Conservation (phyloP, 2,113 vertebrate species). For the Callospermophilus lateralis region DNA sequence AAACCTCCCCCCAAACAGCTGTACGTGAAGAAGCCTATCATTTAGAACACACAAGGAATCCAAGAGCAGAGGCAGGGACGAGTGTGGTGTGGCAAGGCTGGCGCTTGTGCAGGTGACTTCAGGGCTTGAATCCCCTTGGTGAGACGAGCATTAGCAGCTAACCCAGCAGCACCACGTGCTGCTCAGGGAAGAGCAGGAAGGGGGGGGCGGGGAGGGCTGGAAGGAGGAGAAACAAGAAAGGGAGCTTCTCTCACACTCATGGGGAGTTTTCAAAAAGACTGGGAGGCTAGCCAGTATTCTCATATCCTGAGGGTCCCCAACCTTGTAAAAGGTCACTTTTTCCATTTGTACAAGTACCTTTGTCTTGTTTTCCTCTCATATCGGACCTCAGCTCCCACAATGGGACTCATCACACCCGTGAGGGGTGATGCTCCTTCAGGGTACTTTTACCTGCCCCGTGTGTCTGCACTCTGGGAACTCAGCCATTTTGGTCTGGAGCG, state of each 20-base stretch:
- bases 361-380: not conserved
- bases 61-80: not conserved
- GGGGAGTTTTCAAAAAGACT: not conserved
- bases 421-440: not conserved
- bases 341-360: not conserved
- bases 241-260: too few species aligned
- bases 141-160: not conserved
- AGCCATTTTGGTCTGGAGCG: not conserved
- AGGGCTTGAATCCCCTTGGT: not conserved
- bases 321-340: not conserved
- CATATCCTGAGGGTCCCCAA: not conserved
- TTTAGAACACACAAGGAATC: accelerated
- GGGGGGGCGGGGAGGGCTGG: accelerated
- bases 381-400: not conserved
- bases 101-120: accelerated
- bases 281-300: accelerated
- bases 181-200: not conserved
- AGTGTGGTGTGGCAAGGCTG: accelerated
- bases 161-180: not conserved
- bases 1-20: too few species aligned
- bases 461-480: not conserved
- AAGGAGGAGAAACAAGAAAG: not conserved
- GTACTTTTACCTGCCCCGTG: not conserved
- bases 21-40: not conserved
- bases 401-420: not conserved